Conservation (phyloP, 2,113 vertebrate genomes). For the Trachemys scripta region DNA sequence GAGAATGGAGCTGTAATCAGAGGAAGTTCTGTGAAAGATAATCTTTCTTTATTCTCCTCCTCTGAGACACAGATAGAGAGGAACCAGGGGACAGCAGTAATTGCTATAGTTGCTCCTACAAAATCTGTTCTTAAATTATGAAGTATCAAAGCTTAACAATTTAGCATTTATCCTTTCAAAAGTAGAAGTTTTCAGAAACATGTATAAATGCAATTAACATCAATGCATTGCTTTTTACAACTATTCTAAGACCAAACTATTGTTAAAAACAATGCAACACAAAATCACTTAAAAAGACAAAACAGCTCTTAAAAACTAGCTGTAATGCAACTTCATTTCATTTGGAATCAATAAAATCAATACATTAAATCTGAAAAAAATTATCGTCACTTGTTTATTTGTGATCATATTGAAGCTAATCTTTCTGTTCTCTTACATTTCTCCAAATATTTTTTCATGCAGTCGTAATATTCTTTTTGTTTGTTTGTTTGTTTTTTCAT, state of each 20-base stretch:
- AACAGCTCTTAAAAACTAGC: background rate
- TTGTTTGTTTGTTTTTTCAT: background rate
- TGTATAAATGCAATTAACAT: slow-evolving; percentile 16
- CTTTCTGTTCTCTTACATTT: background rate
- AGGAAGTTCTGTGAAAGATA: slow-evolving; percentile 85
- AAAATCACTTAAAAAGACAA: slow-evolving; percentile 2
- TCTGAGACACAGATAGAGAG: slow-evolving; percentile 75
- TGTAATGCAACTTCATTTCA: background rate
- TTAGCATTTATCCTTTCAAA: slow-evolving; percentile 48
- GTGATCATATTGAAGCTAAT: background rate
- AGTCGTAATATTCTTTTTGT: background rate
- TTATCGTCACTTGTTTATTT: background rate
- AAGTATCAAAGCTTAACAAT: slow-evolving; percentile 30
- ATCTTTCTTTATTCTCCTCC: slow-evolving; percentile 82
- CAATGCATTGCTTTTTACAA: background rate
- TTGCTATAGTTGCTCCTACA: slow-evolving; percentile 75
- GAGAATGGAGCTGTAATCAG: slow-evolving; percentile 84
- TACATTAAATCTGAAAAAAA: background rate
- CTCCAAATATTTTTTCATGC: background rate
- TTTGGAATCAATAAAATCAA: background rate
- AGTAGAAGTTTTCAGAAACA: slow-evolving; percentile 39
- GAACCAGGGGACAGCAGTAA: slow-evolving; percentile 75
- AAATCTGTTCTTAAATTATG: slow-evolving; percentile 72
- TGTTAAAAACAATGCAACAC: background rate
- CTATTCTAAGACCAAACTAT: background rate